phyloP scores from a whole-genome alignment of 2,888 invertebrate species.

The Linhomoeus sp. region DNA sequence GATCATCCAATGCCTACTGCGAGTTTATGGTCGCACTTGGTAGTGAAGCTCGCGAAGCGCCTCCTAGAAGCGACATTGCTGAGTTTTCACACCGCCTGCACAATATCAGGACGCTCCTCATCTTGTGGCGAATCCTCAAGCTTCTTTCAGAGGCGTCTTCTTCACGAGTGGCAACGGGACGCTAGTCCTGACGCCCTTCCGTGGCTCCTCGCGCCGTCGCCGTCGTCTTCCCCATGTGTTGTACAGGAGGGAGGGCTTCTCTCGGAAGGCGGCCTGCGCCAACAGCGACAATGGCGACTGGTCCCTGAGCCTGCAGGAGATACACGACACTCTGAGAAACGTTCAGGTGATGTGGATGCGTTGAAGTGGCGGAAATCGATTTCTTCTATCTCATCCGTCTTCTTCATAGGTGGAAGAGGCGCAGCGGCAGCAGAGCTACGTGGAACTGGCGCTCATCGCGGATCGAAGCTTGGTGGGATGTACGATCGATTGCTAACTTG shows the following conservation, averaged over 20 bases:
- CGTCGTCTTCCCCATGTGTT: constrained; percentile 23
- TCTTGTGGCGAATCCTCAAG: not conserved
- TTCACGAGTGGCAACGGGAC: constrained; percentile 95
- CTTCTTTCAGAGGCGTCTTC: constrained; percentile 55
- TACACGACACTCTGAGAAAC: not conserved
- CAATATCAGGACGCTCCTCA: no score
- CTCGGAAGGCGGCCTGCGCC: not conserved
- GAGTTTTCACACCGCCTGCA: no score
- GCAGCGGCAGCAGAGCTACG: constrained; percentile 63
- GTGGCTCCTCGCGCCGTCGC: constrained; percentile 59
- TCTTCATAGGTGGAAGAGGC: constrained; percentile 53
- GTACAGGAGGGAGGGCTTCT: constrained; percentile 5
- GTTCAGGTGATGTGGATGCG: no score
- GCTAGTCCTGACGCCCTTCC: constrained; percentile 90
- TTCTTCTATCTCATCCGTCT: not conserved
- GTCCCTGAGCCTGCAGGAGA: not conserved
- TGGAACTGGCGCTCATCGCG: constrained; percentile 81
- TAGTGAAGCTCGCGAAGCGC: no score
- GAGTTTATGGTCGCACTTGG: no score
- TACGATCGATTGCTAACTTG: constrained; percentile 7
- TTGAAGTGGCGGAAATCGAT: no score
- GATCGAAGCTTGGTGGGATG: constrained; percentile 70
- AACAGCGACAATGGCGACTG: constrained; percentile 3
- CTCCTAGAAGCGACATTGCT: no score
- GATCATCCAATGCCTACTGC: no score